These are phyloP conservation scores for Platysternon megacephalum DNA, from an alignment of 2,113 vertebrate species.

Conservation along the genomic window DNA sequence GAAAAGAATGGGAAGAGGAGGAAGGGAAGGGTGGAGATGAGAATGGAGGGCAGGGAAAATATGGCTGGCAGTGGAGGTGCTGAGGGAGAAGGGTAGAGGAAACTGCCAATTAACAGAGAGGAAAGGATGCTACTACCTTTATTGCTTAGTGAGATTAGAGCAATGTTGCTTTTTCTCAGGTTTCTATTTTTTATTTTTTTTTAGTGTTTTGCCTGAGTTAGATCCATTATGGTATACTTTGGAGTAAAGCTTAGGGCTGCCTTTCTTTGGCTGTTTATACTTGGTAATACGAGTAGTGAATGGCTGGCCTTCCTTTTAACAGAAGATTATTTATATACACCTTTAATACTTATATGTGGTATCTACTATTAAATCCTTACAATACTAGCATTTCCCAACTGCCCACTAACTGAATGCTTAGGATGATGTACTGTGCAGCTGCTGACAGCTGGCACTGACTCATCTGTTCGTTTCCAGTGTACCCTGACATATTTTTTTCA, in stretches of 20 bases:
- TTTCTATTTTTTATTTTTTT: too few species aligned
- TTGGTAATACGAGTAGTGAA: too few species aligned
- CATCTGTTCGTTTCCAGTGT: too few species aligned
- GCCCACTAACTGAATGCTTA: not conserved
- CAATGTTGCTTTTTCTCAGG: too few species aligned
- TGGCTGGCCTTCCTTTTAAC: too few species aligned
- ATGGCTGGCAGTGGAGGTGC: accelerated
- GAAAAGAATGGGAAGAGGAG: not conserved
- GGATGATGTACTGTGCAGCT: not conserved
- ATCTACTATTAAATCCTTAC: not conserved
- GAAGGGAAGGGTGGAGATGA: not conserved
- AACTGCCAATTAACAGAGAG: not conserved
- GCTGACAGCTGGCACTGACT: not conserved
- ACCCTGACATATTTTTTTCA: not conserved
- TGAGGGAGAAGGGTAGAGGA: not conserved
- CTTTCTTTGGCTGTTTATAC: too few species aligned
- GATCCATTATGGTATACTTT: too few species aligned
- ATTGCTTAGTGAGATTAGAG: too few species aligned
- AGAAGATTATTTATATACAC: too few species aligned
- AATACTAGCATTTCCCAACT: not conserved
- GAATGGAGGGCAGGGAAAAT: not conserved
- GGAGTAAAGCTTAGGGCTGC: too few species aligned
- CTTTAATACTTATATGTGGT: not conserved
- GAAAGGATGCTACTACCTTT: not conserved
- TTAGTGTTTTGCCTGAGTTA: too few species aligned